Evolutionary conservation across 2,113 vertebrate species (phyloP).

Genomic region (Thryonomys swinderianus): DNA sequence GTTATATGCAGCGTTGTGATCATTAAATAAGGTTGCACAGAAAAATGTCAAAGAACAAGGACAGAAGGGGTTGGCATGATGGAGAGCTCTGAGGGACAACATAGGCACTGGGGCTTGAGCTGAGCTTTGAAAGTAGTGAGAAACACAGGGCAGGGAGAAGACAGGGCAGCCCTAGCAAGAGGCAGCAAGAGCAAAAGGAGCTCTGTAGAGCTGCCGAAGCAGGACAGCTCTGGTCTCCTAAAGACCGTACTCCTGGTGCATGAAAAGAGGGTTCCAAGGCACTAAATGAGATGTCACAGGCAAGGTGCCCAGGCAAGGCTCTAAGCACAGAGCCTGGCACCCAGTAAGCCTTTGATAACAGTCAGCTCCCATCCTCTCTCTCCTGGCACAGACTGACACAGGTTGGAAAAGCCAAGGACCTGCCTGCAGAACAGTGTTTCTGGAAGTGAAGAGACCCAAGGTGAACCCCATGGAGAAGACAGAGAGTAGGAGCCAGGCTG

Average conservation of each 20-base stretch:
- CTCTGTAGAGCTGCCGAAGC: background rate
- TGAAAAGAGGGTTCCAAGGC: background rate
- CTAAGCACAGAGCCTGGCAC: background rate
- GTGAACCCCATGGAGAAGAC: rapidly evolving
- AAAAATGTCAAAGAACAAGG: too few species aligned
- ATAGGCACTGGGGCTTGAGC: rapidly evolving
- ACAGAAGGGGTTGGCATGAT: background rate
- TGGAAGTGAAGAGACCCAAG: rapidly evolving
- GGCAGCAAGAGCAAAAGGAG: rapidly evolving
- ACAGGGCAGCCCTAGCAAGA: background rate
- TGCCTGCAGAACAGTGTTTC: background rate
- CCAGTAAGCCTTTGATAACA: background rate
- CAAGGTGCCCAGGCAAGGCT: background rate
- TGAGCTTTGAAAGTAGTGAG: background rate
- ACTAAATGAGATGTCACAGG: background rate
- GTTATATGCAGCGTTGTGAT: rapidly evolving
- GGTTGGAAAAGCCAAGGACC: background rate
- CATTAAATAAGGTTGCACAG: background rate
- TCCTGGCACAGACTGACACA: rapidly evolving
- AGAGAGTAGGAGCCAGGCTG: background rate
- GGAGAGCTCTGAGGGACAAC: background rate
- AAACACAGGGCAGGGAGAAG: rapidly evolving
- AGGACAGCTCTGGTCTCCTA: background rate
- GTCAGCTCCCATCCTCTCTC: background rate
- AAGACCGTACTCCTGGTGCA: background rate